A percentile compares a stretch with the other conserved stretches of the same genome.
Conservation (phyloP, 2,888 invertebrate species). For the Clepsis dumicolana region DNA sequence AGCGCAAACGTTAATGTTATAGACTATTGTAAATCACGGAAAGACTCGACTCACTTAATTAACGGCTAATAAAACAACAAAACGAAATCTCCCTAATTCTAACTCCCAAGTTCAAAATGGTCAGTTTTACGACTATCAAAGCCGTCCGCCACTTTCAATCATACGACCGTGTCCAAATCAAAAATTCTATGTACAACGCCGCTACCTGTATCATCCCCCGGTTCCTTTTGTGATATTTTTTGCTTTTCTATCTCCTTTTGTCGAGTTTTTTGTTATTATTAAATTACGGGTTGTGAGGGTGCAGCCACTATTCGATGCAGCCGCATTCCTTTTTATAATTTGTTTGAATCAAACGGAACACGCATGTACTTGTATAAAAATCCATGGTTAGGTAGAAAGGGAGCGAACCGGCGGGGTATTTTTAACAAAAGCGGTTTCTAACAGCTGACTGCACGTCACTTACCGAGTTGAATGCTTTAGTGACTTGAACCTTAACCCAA, state of each 20-base stretch:
- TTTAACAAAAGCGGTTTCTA: constrained; percentile 44
- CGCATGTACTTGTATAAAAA: constrained; percentile 49
- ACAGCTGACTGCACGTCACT: constrained; percentile 37
- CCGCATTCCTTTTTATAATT: constrained; percentile 81
- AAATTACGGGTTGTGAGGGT: constrained; percentile 80
- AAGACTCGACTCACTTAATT: constrained; percentile 27
- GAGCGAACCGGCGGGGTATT: constrained; percentile 44
- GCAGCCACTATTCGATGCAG: constrained; percentile 78
- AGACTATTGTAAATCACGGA: not conserved
- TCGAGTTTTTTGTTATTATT: constrained; percentile 72
- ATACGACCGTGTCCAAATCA: constrained; percentile 51
- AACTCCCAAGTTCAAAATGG: constrained; percentile 21
- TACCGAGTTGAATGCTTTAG: constrained; percentile 7
- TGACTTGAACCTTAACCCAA: constrained; percentile 30
- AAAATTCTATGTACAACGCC: constrained; percentile 53
- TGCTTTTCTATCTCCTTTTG: constrained; percentile 65
- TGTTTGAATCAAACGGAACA: constrained; percentile 65
- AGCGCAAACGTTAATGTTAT: not conserved
- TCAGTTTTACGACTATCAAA: constrained; percentile 39
- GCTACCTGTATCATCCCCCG: constrained; percentile 82
- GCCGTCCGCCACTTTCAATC: constrained; percentile 27
- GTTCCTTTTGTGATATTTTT: constrained; percentile 70
- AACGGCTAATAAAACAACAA: constrained; percentile 36
- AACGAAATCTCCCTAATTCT: constrained; percentile 22
- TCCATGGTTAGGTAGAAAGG: constrained; percentile 43